Evolutionary conservation across 2,113 vertebrate species (phyloP), one percentile per base, ranked within the genome.

Genomic region (Nettapus auritus): DNA sequence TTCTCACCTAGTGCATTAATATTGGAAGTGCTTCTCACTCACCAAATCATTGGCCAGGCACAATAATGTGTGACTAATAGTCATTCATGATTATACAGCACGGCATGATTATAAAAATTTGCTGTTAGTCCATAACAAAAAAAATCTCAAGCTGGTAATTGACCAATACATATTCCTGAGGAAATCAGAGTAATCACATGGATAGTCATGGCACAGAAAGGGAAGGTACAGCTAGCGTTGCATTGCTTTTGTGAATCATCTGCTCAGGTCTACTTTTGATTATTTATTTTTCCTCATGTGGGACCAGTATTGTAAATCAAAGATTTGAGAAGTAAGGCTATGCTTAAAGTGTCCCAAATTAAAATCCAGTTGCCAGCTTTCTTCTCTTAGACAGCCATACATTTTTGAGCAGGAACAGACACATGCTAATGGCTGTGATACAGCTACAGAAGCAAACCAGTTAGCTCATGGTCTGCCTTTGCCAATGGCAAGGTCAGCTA

Each of bases 51-150:
- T 73, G 79, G 82, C 50, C 67, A 70, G 87, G 68, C 70, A 89
- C 71, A 59, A 79, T 76, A 91, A 89, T 64, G 89, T 95, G 89
- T 96, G 88, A 89, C 89, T 96, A 93, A 93, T 78, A 68, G 79
- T 82, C 34, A 28, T 80, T 86, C 73, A 68, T 0, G 9, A 46
- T 59, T 55, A 77, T 15, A 59, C 36, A 75, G 60, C 89, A 94
- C 0, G 2, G 46, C n/a, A 60, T 67, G 59, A 89, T 93, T 89
- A 83, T 38, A 74, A 95, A 82, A 88, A 89, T 48, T 63, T 86
- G 48, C 42, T 29, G 57, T 90, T 89, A 88, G 68, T 74, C 82
- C 1, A 0, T 56, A 81, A 77, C 68, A 87, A 80, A 66, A 95
- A 68, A 87, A 34, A 38, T 8, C 52, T 90, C 64, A 81, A 52